These are phyloP conservation scores for Andrena chrysosceles DNA, from an alignment of 2,888 invertebrate genomes.

Conservation along the genomic window DNA sequence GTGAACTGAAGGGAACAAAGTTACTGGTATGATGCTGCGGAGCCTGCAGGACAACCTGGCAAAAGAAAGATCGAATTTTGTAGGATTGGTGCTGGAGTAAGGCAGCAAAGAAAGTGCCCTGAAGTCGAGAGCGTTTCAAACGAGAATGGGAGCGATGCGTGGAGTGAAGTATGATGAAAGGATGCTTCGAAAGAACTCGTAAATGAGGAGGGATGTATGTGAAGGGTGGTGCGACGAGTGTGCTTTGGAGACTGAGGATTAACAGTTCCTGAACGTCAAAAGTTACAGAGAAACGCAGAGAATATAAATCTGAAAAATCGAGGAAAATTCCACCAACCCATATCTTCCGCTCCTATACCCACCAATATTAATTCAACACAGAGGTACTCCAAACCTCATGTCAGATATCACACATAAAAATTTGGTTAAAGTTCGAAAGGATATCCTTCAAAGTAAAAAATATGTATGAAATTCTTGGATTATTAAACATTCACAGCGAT, in stretches of 20 bases:
- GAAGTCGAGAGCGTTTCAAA: neutral
- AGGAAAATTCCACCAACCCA: no score
- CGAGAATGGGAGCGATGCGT: slow-evolving; percentile 11
- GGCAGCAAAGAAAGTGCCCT: neutral
- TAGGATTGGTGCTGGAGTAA: slow-evolving; percentile 10
- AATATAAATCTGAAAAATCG: neutral
- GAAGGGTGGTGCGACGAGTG: slow-evolving; percentile 5
- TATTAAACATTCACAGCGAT: neutral
- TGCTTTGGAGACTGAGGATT: slow-evolving; percentile 19
- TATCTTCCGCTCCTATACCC: no score
- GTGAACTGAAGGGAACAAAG: no score
- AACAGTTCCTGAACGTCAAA: slow-evolving; percentile 12
- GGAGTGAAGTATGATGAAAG: slow-evolving; percentile 8
- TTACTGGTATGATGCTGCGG: neutral
- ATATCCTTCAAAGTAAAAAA: no score
- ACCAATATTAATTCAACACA: no score
- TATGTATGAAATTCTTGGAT: no score
- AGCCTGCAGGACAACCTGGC: neutral
- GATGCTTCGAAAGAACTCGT: slow-evolving; percentile 12
- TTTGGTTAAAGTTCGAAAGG: no score
- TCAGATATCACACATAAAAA: no score
- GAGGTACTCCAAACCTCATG: no score
- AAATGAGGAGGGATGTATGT: slow-evolving; percentile 1
- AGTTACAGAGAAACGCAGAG: neutral
- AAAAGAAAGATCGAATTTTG: slow-evolving; percentile 1